Evolutionary conservation across 2,797 vertebrate genomes (phyloP).

Genomic region (Hylomyscus alleni): DNA sequence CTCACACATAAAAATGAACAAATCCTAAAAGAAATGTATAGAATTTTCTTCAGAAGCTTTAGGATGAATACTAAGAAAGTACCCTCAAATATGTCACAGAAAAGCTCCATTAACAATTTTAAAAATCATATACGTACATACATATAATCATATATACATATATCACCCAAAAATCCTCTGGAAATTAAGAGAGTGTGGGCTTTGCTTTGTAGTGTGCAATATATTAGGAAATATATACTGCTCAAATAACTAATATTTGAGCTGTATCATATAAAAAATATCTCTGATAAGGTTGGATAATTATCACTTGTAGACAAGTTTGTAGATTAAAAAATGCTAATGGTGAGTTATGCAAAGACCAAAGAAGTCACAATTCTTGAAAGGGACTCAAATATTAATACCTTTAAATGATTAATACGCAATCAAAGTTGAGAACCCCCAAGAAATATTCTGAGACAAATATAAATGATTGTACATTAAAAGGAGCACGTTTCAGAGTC

Average conservation of each 20-base stretch:
- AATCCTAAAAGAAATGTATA: neutral
- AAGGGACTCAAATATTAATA: neutral
- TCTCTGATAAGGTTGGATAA: neutral
- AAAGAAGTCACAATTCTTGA: neutral
- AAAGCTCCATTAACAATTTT: neutral
- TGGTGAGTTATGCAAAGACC: neutral
- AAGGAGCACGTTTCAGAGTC: constrained; percentile 63
- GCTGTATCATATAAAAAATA: neutral
- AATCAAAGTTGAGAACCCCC: constrained; percentile 46
- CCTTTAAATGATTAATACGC: constrained; percentile 23
- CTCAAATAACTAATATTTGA: constrained; percentile 7
- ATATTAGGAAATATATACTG: neutral
- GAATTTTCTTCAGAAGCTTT: neutral
- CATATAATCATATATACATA: neutral
- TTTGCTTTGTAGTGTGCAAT: neutral
- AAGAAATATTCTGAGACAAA: constrained; percentile 65
- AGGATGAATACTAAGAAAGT: constrained; percentile 52
- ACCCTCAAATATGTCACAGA: constrained; percentile 17
- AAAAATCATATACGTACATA: neutral
- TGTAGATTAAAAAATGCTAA: constrained; percentile 41
- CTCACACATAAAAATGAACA: neutral
- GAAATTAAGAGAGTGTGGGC: neutral
- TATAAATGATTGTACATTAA: constrained; percentile 62
- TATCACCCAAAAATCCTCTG: neutral
- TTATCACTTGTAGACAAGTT: neutral